Percentiles rank a stretch among this genome's conserved stretches.
Conservation (phyloP, 1,140 invertebrate species). For the Drosophila truncata region DNA sequence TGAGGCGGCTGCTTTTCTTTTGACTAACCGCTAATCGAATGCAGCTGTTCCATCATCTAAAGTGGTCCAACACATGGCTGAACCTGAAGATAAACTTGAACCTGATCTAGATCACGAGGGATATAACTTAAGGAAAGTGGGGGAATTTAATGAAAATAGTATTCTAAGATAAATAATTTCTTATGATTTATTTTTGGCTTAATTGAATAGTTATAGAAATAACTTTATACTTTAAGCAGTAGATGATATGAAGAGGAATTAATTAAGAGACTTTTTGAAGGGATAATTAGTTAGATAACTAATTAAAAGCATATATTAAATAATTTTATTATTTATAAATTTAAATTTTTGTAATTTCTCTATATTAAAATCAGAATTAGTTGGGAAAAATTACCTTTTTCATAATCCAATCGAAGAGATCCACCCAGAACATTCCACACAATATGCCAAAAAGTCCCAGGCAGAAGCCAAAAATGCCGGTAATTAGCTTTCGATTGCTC, state of each 20-base stretch:
- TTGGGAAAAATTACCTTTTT: conserved; percentile 67
- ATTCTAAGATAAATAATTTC: neutral
- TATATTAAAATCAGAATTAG: neutral
- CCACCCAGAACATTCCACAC: conserved; percentile 81
- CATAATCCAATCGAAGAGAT: conserved; percentile 80
- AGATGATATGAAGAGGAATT: no score
- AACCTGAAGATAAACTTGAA: conserved; percentile 3
- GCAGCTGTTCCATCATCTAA: conserved; percentile 50
- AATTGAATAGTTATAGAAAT: no score
- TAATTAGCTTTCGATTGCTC: conserved; percentile 68
- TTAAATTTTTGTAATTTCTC: neutral
- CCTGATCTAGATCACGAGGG: neutral
- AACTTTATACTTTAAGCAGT: no score
- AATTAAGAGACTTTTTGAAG: no score
- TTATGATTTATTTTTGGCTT: no score
- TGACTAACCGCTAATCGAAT: conserved; percentile 48
- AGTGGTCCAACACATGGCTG: conserved; percentile 14
- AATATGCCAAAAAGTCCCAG: conserved; percentile 75
- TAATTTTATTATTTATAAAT: no score
- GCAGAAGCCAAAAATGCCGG: conserved; percentile 72
- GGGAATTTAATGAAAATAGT: neutral
- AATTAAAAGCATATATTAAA: no score
- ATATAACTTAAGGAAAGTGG: neutral
- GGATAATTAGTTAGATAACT: no score
- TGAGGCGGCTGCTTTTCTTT: conserved; percentile 52